These are phyloP conservation scores for Pteropus rufus DNA, from an alignment of 2,797 vertebrate species.

Conservation along the genomic window DNA sequence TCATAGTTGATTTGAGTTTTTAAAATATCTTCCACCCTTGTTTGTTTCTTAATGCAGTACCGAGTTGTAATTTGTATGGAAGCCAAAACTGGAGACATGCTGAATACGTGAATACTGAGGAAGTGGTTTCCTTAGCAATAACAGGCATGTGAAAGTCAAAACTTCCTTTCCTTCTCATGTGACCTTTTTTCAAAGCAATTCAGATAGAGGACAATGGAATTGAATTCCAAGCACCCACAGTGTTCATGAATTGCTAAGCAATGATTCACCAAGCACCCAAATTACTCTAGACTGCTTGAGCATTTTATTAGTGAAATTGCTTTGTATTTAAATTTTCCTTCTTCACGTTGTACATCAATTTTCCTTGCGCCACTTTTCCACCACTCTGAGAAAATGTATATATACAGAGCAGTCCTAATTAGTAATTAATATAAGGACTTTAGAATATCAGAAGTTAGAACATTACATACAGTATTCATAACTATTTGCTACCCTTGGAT, in stretches of 20 bases:
- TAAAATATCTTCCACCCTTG: conserved; percentile 72
- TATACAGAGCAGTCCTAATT: neutral
- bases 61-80: conserved; percentile 77
- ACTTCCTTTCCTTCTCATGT: conserved; percentile 85
- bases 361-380: conserved; percentile 8
- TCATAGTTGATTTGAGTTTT: conserved; percentile 63
- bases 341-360: conserved; percentile 20
- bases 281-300: conserved; percentile 71
- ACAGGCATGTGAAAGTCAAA: conserved; percentile 86
- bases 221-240: conserved; percentile 82
- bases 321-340: conserved; percentile 67
- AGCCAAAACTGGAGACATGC: conserved; percentile 78
- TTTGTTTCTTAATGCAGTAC: conserved; percentile 75
- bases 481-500: neutral
- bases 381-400: neutral
- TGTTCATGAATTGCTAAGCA: conserved; percentile 71
- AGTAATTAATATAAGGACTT: neutral
- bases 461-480: neutral
- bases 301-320: conserved; percentile 76
- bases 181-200: conserved; percentile 84
- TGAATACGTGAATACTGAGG: conserved; percentile 82
- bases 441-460: neutral
- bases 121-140: conserved; percentile 86
- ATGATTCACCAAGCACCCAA: conserved; percentile 68
- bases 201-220: conserved; percentile 81